These are phyloP conservation scores for Gambusia affinis DNA, from an alignment of 2,113 vertebrate species.

Conservation along the genomic window DNA sequence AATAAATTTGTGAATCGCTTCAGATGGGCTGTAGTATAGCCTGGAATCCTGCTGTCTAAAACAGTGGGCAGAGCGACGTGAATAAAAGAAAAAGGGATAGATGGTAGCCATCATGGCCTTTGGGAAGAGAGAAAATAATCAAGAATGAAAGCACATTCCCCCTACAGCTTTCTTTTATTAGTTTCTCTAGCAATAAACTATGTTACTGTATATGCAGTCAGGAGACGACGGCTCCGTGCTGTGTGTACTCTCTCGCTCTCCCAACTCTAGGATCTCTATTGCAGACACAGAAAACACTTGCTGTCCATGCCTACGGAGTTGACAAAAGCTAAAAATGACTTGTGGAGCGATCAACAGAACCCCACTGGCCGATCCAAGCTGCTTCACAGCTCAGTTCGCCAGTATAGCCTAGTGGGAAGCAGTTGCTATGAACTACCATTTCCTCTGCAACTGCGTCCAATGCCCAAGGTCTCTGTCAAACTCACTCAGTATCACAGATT, in stretches of 20 bases:
- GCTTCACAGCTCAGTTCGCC: slow-evolving; percentile 47
- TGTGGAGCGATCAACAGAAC: slow-evolving; percentile 34
- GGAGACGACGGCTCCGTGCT: slow-evolving; percentile 41
- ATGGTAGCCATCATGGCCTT: slow-evolving; percentile 57
- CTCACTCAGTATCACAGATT: slow-evolving; percentile 50
- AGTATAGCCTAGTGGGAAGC: slow-evolving; percentile 51
- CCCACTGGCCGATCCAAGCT: slow-evolving; percentile 44
- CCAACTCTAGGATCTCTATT: slow-evolving; percentile 39
- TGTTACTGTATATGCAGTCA: slow-evolving; percentile 55
- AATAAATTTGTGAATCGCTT: slow-evolving; percentile 1
- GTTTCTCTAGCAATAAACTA: slow-evolving; percentile 68
- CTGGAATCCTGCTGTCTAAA: slow-evolving; percentile 17
- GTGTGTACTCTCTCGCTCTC: slow-evolving; percentile 32
- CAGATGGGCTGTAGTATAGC: slow-evolving; percentile 17
- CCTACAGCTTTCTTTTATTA: slow-evolving; percentile 70
- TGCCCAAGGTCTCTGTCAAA: slow-evolving; percentile 61
- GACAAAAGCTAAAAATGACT: slow-evolving; percentile 57
- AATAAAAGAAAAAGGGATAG: slow-evolving; percentile 46
- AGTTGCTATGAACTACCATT: slow-evolving; percentile 51
- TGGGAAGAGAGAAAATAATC: slow-evolving; percentile 54
- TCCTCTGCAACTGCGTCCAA: slow-evolving; percentile 40
- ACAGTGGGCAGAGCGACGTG: slow-evolving; percentile 13
- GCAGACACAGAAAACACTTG: slow-evolving; percentile 42
- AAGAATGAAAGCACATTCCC: slow-evolving; percentile 56
- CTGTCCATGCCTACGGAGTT: slow-evolving; percentile 34